Conservation (phyloP, 2,113 vertebrate genomes). For the Triplophysa dalaica region DNA sequence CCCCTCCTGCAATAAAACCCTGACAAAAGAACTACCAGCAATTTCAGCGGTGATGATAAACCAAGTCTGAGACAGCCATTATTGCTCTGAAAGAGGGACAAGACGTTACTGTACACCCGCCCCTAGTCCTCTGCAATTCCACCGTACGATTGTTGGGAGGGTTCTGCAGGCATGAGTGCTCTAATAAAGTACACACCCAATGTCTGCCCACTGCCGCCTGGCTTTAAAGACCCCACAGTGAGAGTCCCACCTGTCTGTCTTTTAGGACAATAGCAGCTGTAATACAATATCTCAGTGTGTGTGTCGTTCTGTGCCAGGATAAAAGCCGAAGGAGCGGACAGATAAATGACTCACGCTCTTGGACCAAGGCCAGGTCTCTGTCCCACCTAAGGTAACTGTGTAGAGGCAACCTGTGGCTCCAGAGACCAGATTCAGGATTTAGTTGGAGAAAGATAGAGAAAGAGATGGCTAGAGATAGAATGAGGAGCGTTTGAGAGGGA, state of each 20-base stretch:
- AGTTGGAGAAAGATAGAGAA: constrained; percentile 28
- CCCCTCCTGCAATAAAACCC: constrained; percentile 65
- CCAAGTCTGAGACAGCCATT: constrained; percentile 63
- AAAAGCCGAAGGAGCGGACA: constrained; percentile 70
- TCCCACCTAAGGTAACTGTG: constrained; percentile 70
- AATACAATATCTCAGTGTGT: constrained; percentile 68
- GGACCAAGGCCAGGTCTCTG: constrained; percentile 65
- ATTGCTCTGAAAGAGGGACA: constrained; percentile 62
- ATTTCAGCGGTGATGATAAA: constrained; percentile 74
- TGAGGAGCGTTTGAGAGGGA: constrained; percentile 29
- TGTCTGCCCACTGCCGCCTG: constrained; percentile 77
- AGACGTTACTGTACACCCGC: constrained; percentile 64
- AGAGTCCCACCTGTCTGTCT: constrained; percentile 84
- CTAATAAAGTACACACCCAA: constrained; percentile 75
- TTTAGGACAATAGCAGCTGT: constrained; percentile 71
- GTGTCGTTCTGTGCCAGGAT: constrained; percentile 63
- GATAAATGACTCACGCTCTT: constrained; percentile 73
- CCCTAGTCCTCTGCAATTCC: constrained; percentile 54
- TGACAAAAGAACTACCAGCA: constrained; percentile 65
- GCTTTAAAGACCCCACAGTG: constrained; percentile 79
- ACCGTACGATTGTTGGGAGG: constrained; percentile 69
- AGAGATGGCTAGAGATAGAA: constrained; percentile 36
- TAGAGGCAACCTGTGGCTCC: constrained; percentile 59
- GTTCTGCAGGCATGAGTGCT: constrained; percentile 78
- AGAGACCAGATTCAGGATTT: constrained; percentile 61